These are phyloP conservation scores for Pediacus dermestoides DNA, from an alignment of 2,888 invertebrate species.

Conservation along the genomic window DNA sequence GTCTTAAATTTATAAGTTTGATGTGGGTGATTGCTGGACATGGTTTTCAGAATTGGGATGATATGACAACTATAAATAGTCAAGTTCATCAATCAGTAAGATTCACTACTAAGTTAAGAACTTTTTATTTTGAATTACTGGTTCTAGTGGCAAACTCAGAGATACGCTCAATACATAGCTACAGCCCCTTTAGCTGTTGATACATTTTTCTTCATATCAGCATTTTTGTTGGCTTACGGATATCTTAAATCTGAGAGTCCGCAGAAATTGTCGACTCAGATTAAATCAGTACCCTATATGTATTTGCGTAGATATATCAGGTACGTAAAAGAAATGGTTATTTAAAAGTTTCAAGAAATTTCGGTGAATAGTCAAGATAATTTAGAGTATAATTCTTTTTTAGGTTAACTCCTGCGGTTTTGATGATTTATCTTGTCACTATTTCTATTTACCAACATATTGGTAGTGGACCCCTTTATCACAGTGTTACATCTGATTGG, in stretches of 20 bases:
- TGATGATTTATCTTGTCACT: constrained; percentile 22
- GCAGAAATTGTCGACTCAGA: constrained; percentile 16
- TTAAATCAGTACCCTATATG: constrained; percentile 22
- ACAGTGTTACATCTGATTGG: constrained; percentile 11
- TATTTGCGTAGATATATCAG: constrained; percentile 30
- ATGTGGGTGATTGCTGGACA: constrained; percentile 39
- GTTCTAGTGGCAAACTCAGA: constrained; percentile 43
- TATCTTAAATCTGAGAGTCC: constrained; percentile 38
- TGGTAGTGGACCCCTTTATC: constrained; percentile 30
- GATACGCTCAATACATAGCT: constrained; percentile 35
- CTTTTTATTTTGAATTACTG: constrained; percentile 18
- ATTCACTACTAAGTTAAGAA: neutral
- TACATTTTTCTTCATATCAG: constrained; percentile 63
- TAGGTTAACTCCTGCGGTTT: constrained; percentile 29
- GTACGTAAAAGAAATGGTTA: too few species aligned
- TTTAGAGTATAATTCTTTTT: too few species aligned
- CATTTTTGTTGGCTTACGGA: constrained; percentile 55
- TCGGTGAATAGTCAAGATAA: too few species aligned
- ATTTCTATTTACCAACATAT: constrained; percentile 18
- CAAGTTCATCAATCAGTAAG: constrained; percentile 12
- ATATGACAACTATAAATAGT: constrained; percentile 13
- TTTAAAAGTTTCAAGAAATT: too few species aligned
- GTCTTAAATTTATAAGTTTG: constrained; percentile 33
- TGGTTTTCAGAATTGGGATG: constrained; percentile 19
- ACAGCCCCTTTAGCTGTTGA: constrained; percentile 59